Evolutionary conservation across 2,888 invertebrate species (phyloP), one percentile per base, ranked within the genome.

Genomic region (Lasiommata megera): DNA sequence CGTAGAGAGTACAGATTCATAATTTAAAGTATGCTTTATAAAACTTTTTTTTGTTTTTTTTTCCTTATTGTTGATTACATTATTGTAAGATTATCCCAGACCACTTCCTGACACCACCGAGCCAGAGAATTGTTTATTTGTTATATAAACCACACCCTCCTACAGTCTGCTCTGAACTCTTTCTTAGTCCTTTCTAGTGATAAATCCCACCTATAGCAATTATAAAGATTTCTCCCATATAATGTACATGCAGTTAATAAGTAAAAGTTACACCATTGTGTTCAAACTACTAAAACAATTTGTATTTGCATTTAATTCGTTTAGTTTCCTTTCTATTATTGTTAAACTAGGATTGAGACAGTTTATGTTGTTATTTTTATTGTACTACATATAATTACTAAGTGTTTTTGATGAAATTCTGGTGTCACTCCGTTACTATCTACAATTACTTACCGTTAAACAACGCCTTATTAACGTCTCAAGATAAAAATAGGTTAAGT

Each of bases 161-260:
- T 61, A n/a, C 74, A 72, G 78, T 80, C 81, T 80, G 78, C 11
- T 34, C 34, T 34, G 34, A 34, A 76, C 75, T 75, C 75, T 73
- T 69, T 72, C 61, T 71, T 65, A 76, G 71, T 71, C 74, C 66
- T 67, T 74, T 71, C 74, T 78, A 73, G 78, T 74, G 69, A 78
- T 68, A 67, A 70, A 75, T 80, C 85, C 86, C 86, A 87, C 86
- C 86, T 83, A 74, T 68, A 64, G 62, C 74, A 60, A 65, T 36
- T 70, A 73, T 72, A 72, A 67, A 70, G 68, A 72, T 69, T 70
- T 76, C 77, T 72, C 72, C 73, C 79, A 75, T 61, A 59, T 64
- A 60, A 62, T 41, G n/a, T 23, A 23, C 64, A 65, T 69, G 66
- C 71, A 74, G 72, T 65, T 51, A 52, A 54, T 60, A 58, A 37